Percentiles rank a stretch among this genome's conserved stretches.
phyloP scores from a whole-genome alignment of 2,797 vertebrate species.

The Bovichtus diacanthus region DNA sequence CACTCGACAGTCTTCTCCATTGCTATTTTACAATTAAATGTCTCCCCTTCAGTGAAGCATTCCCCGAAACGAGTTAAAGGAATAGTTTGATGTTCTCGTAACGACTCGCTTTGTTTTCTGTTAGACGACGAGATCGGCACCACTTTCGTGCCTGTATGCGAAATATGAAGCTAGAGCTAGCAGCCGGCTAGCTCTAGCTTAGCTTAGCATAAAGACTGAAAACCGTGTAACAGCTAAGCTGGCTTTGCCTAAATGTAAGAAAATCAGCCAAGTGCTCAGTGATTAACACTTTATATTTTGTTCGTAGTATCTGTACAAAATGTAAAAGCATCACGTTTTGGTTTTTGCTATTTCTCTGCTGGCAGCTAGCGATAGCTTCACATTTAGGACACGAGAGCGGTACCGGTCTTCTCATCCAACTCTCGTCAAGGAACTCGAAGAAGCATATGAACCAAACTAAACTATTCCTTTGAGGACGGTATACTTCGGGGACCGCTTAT shows the following conservation, averaged over 20 bases:
- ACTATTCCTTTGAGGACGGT: slow-evolving; percentile 9
- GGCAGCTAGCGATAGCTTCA: background rate
- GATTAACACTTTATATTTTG: too few relatives aligned
- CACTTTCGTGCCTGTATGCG: background rate
- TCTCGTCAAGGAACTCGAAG: slow-evolving; percentile 1
- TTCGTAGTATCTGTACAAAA: too few relatives aligned
- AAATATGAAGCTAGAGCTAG: slow-evolving; percentile 1
- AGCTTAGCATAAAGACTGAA: too few relatives aligned
- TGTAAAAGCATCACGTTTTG: too few relatives aligned
- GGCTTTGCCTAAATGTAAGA: background rate
- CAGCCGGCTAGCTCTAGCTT: background rate
- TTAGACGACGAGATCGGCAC: slow-evolving; percentile 1
- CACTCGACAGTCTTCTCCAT: slow-evolving; percentile 52
- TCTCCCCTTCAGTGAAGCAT: slow-evolving; percentile 37
- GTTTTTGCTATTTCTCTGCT: too few relatives aligned
- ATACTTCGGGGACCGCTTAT: slow-evolving; percentile 19
- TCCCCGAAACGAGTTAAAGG: slow-evolving; percentile 8
- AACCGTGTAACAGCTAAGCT: background rate
- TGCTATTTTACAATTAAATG: slow-evolving; percentile 49
- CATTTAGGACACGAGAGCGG: background rate
- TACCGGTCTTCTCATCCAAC: background rate
- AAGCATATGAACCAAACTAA: background rate
- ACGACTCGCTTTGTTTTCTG: background rate
- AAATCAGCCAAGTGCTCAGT: too few relatives aligned
- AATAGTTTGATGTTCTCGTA: too few relatives aligned